Evolutionary conservation across 2,888 invertebrate species (phyloP).

Genomic region (Pyrocoelia pectoralis): DNA sequence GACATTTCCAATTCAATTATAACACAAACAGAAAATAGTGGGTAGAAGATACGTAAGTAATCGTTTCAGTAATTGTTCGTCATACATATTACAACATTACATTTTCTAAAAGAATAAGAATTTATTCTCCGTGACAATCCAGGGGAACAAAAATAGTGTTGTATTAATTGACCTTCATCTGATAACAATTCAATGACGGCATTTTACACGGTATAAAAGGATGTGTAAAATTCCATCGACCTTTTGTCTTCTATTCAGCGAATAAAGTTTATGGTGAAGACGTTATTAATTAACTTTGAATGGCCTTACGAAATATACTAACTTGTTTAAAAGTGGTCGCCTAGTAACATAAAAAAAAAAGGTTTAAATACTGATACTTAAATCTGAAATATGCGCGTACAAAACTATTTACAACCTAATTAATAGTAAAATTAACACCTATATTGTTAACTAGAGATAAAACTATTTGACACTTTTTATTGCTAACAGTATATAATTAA

Average conservation of each 20-base stretch:
- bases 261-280: constrained; percentile 10
- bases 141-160: not conserved
- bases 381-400: constrained; percentile 3
- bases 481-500: constrained; percentile 2
- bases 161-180: constrained; percentile 6
- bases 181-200: not conserved
- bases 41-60: too few species aligned
- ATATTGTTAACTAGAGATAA: constrained; percentile 7
- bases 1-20: too few species aligned
- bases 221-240: constrained; percentile 10
- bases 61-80: too few species aligned
- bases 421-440: constrained; percentile 13
- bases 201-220: not conserved
- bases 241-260: constrained; percentile 7
- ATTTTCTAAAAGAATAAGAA: too few species aligned
- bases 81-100: too few species aligned
- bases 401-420: constrained; percentile 12
- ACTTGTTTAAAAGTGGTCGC: constrained; percentile 11
- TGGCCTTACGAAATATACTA: constrained; percentile 7
- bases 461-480: constrained; percentile 12
- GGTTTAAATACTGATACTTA: constrained; percentile 4
- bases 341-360: not conserved
- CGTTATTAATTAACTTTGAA: constrained; percentile 12
- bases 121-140: too few species aligned
- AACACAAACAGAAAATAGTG: too few species aligned